Conservation (phyloP, 2,113 vertebrate genomes). For the Syngnathoides biaculeatus region DNA sequence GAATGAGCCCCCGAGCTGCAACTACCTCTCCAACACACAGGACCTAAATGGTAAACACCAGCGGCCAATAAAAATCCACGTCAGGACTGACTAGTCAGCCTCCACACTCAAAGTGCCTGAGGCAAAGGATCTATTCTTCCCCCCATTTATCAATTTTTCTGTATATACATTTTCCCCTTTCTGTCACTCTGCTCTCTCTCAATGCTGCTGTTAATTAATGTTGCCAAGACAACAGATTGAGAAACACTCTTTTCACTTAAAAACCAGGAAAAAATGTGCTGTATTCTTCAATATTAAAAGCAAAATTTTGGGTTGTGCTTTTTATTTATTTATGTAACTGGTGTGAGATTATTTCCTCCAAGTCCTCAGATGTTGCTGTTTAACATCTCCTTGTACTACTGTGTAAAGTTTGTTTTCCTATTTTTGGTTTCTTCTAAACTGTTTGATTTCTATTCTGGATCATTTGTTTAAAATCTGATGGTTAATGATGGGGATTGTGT, state of each 20-base stretch:
- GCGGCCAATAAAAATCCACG: conserved; percentile 62
- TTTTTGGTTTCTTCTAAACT: conserved; percentile 36
- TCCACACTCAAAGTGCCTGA: conserved; percentile 70
- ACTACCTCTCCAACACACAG: conserved; percentile 60
- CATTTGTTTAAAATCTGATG: conserved; percentile 52
- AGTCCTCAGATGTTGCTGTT: conserved; percentile 50
- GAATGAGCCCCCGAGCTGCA: conserved; percentile 59
- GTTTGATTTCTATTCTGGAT: conserved; percentile 47
- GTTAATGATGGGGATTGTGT: conserved; percentile 26
- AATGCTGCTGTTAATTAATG: conserved; percentile 45
- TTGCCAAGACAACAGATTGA: conserved; percentile 41
- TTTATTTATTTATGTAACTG: conserved; percentile 62
- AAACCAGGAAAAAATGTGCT: conserved; percentile 56
- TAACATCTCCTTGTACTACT: conserved; percentile 66
- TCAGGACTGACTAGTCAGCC: conserved; percentile 62
- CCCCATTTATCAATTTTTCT: conserved; percentile 10
- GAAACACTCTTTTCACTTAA: conserved; percentile 36
- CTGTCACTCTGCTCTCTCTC: conserved; percentile 43
- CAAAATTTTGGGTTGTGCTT: conserved; percentile 48
- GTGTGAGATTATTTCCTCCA: conserved; percentile 61
- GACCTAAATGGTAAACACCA: conserved; percentile 27
- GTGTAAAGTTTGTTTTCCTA: conserved; percentile 57
- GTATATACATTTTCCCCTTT: conserved; percentile 13
- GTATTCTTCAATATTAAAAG: conserved; percentile 54
- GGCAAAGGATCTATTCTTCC: conserved; percentile 31